Conservation (phyloP, 2,888 invertebrate genomes). For the Tipula helvola region DNA sequence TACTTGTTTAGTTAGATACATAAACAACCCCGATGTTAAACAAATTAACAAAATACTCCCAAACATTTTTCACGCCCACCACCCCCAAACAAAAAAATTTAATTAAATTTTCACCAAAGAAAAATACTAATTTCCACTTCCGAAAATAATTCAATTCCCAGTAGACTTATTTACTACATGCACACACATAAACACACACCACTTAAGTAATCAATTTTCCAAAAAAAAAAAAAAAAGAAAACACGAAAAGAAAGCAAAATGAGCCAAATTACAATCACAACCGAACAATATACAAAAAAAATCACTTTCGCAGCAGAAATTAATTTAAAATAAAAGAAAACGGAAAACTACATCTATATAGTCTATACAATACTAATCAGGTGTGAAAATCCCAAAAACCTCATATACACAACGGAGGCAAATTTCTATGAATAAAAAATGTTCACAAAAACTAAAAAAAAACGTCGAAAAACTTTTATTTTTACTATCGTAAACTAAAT, state of each 20-base stretch:
- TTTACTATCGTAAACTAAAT: background rate
- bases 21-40: background rate
- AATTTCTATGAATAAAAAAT: background rate
- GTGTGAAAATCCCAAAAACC: background rate
- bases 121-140: background rate
- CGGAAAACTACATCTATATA: background rate
- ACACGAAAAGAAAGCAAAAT: background rate
- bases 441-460: background rate
- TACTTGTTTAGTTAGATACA: background rate
- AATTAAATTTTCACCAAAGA: background rate
- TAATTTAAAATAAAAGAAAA: background rate
- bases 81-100: background rate
- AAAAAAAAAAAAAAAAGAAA: background rate
- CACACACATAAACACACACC: background rate
- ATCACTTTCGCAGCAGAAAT: background rate
- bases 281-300: background rate
- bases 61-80: background rate
- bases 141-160: background rate
- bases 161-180: background rate
- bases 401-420: background rate
- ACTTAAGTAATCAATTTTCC: background rate
- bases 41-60: background rate
- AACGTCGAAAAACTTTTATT: background rate
- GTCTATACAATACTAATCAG: background rate
- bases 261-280: background rate